Conservation (phyloP, 2,888 invertebrate species). For the Merodon equestris region DNA sequence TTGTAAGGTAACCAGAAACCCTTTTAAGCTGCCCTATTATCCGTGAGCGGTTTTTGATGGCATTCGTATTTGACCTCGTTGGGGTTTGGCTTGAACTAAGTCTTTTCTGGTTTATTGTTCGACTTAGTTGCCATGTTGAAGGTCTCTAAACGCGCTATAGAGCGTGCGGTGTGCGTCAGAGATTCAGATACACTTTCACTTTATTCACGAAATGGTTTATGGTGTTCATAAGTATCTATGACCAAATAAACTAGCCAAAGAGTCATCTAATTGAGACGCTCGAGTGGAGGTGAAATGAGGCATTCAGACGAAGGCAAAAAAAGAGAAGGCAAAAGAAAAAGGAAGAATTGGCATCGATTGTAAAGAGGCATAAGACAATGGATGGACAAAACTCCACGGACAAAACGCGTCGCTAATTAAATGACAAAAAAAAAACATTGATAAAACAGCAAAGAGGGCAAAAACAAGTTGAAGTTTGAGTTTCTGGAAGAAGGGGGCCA, state of each 20-base stretch:
- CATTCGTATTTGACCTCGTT: constrained; percentile 53
- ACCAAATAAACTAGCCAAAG: constrained; percentile 28
- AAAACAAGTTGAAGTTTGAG: background rate
- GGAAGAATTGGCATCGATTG: constrained; percentile 55
- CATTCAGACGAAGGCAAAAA: constrained; percentile 35
- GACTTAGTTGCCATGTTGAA: constrained; percentile 59
- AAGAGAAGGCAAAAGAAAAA: background rate
- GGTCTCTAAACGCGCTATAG: constrained; percentile 41
- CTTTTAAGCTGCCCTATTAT: constrained; percentile 43
- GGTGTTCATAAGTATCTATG: constrained; percentile 40
- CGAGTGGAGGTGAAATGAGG: constrained; percentile 65
- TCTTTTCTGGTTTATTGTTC: constrained; percentile 52
- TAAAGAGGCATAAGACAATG: constrained; percentile 27
- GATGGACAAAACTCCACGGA: constrained; percentile 3
- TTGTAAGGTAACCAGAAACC: constrained; percentile 30
- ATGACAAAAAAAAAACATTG: constrained; percentile 19
- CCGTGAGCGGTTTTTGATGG: constrained; percentile 42
- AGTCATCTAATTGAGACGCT: constrained; percentile 62
- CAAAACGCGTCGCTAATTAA: constrained; percentile 50
- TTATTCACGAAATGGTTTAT: constrained; percentile 47
- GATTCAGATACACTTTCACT: constrained; percentile 57
- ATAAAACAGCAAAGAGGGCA: background rate
- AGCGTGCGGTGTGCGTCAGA: constrained; percentile 7
- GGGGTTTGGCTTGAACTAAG: constrained; percentile 10
- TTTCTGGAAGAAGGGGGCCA: too few species aligned